A percentile compares a stretch with the other conserved stretches of the same genome.
Conservation (phyloP, 2,888 invertebrate genomes). For the Cataglyphis livida region DNA sequence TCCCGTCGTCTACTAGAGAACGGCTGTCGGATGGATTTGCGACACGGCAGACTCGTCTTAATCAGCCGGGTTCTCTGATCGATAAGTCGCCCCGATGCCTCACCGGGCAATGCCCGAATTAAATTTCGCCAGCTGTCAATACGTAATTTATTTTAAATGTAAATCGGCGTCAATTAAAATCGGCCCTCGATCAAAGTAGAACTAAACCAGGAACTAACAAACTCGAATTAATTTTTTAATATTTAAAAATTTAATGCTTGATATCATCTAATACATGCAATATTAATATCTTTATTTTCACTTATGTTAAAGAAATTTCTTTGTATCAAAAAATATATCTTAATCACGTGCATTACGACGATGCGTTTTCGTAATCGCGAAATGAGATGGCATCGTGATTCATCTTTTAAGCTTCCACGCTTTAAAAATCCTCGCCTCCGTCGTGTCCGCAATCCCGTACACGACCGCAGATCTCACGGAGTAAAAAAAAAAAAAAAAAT, state of each 20-base stretch:
- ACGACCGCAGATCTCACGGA: background rate
- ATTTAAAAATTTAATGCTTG: background rate
- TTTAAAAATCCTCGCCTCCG: background rate
- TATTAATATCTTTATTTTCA: background rate
- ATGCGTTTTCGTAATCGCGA: background rate
- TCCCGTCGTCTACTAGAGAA: slow-evolving; percentile 51
- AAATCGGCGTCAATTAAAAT: slow-evolving; percentile 13
- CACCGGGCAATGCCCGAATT: slow-evolving; percentile 33
- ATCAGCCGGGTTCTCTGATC: slow-evolving; percentile 57
- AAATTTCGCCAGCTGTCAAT: slow-evolving; percentile 28
- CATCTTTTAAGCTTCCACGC: background rate
- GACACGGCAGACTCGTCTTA: slow-evolving; percentile 57
- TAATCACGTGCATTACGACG: background rate
- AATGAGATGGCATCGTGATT: background rate
- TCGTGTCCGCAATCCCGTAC: slow-evolving; percentile 3
- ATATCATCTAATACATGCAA: background rate
- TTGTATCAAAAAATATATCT: background rate
- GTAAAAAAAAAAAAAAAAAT: background rate
- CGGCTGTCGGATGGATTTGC: slow-evolving; percentile 63
- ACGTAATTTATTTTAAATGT: slow-evolving; percentile 38
- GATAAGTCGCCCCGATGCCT: slow-evolving; percentile 41
- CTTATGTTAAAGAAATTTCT: background rate
- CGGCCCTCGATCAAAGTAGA: background rate
- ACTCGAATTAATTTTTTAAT: background rate
- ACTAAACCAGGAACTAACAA: background rate